A percentile compares a stretch with the other conserved stretches of the same genome.
Evolutionary conservation across 1,140 invertebrate species (phyloP).

Genomic region (Sycophila sp.): DNA sequence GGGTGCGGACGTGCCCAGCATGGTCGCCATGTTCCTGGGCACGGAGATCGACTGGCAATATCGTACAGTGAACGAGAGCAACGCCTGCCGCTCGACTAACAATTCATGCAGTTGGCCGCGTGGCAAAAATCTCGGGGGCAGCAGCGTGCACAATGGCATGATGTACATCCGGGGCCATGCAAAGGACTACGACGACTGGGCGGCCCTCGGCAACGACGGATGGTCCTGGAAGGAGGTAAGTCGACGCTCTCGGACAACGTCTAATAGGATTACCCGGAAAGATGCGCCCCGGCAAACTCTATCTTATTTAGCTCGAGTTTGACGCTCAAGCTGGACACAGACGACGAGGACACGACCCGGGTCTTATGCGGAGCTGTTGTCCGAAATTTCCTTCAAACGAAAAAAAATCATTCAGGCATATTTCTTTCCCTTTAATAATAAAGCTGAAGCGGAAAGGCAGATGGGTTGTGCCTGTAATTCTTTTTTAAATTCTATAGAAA

Average conservation of each 20-base stretch:
- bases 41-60: constrained; percentile 88
- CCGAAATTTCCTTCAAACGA: no score
- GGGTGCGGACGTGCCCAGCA: constrained; percentile 81
- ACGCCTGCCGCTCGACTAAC: constrained; percentile 79
- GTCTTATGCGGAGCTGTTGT: no score
- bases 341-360: no score
- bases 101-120: constrained; percentile 84
- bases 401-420: no score
- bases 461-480: no score
- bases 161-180: constrained; percentile 82
- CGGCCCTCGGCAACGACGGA: constrained; percentile 80
- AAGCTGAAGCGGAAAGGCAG: no score
- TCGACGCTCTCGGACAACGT: background rate
- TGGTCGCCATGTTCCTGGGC: constrained; percentile 83
- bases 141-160: constrained; percentile 81
- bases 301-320: no score
- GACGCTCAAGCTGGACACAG: no score
- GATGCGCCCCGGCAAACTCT: no score
- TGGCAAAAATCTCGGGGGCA: constrained; percentile 85
- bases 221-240: constrained; percentile 87
- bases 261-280: constrained; percentile 16
- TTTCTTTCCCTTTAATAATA: no score
- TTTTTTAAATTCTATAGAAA: no score
- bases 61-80: constrained; percentile 83
- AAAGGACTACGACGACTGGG: constrained; percentile 81